Conservation (phyloP, 2,113 vertebrate species). For the Ailuropoda melanoleuca region DNA sequence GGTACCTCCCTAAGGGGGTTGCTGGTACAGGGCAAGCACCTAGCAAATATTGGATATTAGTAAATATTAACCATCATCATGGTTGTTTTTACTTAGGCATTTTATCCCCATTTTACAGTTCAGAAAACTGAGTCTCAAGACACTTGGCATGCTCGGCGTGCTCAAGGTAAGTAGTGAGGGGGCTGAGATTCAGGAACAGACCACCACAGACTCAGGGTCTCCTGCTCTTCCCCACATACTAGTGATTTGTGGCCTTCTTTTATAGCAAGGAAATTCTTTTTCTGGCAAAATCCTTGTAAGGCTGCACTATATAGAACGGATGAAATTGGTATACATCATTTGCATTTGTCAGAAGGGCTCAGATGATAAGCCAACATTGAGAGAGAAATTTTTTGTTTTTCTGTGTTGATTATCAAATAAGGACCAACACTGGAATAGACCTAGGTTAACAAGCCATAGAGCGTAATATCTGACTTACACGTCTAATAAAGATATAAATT, state of each 20-base stretch:
- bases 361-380: neutral
- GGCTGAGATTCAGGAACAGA: neutral
- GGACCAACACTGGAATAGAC: neutral
- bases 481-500: slow-evolving; percentile 6
- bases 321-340: neutral
- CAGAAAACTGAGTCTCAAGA: neutral
- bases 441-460: neutral
- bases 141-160: neutral
- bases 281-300: neutral
- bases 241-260: neutral
- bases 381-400: neutral
- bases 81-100: neutral
- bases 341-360: neutral
- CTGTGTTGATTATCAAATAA: slow-evolving; percentile 1
- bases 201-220: neutral
- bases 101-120: neutral
- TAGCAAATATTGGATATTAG: neutral
- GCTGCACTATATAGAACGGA: neutral
- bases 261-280: neutral
- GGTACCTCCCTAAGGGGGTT: neutral
- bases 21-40: neutral
- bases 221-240: neutral
- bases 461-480: neutral
- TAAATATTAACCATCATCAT: neutral
- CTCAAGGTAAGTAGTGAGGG: neutral